A percentile compares a stretch with the other conserved stretches of the same genome.
These are phyloP conservation scores for Sturnus vulgaris DNA, from an alignment of 2,113 vertebrate species.

Conservation along the genomic window DNA sequence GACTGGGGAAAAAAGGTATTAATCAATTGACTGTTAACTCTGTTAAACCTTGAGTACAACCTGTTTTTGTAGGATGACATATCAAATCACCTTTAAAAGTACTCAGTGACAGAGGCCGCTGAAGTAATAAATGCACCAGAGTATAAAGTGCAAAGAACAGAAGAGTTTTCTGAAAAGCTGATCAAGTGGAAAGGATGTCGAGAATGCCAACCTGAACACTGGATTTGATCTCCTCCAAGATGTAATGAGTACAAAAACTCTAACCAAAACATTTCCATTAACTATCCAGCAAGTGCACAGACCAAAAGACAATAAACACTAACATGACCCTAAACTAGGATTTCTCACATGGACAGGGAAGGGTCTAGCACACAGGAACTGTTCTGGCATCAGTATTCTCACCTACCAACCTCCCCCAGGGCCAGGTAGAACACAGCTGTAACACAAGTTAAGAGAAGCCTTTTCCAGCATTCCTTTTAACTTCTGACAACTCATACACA, in stretches of 20 bases:
- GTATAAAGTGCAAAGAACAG: not conserved
- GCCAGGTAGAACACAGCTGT: not conserved
- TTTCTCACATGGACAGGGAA: not conserved
- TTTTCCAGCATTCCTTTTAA: not conserved
- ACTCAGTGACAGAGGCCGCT: not conserved
- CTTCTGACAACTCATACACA: not conserved
- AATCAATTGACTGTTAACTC: not conserved
- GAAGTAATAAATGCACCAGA: not conserved
- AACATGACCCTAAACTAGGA: not conserved
- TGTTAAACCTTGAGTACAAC: not conserved
- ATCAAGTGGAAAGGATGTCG: not conserved
- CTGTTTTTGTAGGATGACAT: not conserved
- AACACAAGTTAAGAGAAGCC: not conserved
- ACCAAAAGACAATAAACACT: not conserved
- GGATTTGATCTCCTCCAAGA: not conserved
- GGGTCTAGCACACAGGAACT: not conserved
- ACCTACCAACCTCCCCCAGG: not conserved
- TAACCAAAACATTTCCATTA: not conserved
- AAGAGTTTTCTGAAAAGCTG: not conserved
- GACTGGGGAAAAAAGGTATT: not conserved
- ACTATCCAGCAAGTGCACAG: fast-evolving
- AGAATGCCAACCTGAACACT: not conserved
- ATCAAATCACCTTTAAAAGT: not conserved
- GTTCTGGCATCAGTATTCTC: not conserved
- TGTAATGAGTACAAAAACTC: not conserved